These are phyloP conservation scores for Penelope pileata DNA, from an alignment of 2,113 vertebrate species.

Conservation along the genomic window DNA sequence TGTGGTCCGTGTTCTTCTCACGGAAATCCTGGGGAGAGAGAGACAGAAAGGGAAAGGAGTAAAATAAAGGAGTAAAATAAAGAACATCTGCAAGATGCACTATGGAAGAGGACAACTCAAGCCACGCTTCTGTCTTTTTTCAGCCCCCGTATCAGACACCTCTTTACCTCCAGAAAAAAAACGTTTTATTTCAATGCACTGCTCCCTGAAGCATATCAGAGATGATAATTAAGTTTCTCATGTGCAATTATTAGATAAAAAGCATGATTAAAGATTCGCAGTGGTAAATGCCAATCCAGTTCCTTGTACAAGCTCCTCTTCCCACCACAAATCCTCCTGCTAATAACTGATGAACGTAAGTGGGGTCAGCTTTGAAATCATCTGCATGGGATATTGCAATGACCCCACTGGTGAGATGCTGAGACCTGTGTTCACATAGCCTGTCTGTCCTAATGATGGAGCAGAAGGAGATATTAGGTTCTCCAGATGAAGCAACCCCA, in stretches of 20 bases:
- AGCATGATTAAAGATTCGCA: background rate
- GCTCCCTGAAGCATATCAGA: background rate
- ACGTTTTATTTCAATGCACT: background rate
- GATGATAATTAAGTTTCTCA: background rate
- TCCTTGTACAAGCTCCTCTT: background rate
- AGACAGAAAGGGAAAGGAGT: background rate
- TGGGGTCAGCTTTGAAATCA: background rate
- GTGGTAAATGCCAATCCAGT: background rate
- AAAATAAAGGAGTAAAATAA: background rate
- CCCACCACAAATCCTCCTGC: background rate
- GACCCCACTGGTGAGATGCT: background rate
- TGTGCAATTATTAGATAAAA: rapidly evolving
- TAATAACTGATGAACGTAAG: background rate
- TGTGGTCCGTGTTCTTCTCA: conserved; percentile 99
- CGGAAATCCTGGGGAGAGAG: conserved; percentile 88
- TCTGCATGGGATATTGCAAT: too few species aligned
- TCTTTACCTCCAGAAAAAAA: background rate
- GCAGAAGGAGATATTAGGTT: background rate
- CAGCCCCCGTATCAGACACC: rapidly evolving
- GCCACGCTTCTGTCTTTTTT: background rate
- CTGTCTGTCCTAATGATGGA: background rate
- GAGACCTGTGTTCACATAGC: background rate
- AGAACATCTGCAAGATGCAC: rapidly evolving
- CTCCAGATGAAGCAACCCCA: background rate
- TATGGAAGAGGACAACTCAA: background rate